A percentile compares a stretch with the other conserved stretches of the same genome.
phyloP scores from a whole-genome alignment of 2,113 vertebrate genomes.

The Girardinichthys multiradiatus region DNA sequence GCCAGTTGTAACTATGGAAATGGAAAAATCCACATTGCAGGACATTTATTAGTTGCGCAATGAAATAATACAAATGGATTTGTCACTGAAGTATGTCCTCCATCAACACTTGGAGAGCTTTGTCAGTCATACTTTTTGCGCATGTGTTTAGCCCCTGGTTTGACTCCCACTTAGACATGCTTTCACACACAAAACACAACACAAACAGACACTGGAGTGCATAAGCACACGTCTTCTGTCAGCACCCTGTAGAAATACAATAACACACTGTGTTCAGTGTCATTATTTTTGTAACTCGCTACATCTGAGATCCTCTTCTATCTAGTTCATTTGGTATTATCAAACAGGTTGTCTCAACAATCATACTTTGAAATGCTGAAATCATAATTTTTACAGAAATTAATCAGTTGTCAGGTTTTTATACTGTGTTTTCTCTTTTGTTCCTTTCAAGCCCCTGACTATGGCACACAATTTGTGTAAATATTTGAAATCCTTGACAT shows the following conservation, averaged over 20 bases:
- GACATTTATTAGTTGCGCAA: too few species aligned
- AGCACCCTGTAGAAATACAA: constrained; percentile 21
- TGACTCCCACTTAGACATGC: constrained; percentile 24
- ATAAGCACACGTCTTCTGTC: constrained; percentile 43
- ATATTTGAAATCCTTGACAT: not conserved
- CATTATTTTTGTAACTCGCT: not conserved
- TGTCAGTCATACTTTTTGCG: constrained; percentile 38
- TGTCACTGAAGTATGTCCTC: constrained; percentile 18
- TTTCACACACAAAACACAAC: constrained; percentile 43
- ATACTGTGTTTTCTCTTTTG: too few species aligned
- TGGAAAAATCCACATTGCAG: too few species aligned
- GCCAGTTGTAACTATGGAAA: too few species aligned
- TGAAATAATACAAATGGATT: constrained; percentile 1
- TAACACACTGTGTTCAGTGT: not conserved
- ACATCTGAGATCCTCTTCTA: not conserved
- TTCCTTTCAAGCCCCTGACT: not conserved
- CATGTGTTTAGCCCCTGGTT: not conserved
- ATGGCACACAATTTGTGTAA: not conserved
- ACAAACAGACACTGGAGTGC: constrained; percentile 35
- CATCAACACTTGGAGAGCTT: not conserved
- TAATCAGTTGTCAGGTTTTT: constrained; percentile 5
- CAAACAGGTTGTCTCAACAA: not conserved
- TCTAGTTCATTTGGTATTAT: not conserved
- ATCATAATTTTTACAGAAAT: constrained; percentile 28
- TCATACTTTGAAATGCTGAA: not conserved